These are phyloP conservation scores for Dipodomys stephensi DNA, from an alignment of 2,113 vertebrate species.

Conservation along the genomic window DNA sequence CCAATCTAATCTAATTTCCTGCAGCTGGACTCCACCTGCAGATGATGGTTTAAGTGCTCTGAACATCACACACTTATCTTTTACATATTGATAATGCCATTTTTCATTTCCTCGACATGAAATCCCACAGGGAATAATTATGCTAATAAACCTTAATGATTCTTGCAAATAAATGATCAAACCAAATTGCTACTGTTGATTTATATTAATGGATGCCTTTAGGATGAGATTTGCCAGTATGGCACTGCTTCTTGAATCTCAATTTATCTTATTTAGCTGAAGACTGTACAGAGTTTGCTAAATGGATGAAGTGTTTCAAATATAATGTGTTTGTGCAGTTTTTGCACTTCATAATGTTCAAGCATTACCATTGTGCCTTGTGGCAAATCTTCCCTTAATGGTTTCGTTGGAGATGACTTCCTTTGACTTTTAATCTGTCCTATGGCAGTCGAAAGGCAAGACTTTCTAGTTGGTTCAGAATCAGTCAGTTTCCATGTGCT, in stretches of 20 bases:
- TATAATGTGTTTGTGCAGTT: slow-evolving; percentile 85
- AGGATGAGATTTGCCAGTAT: slow-evolving; percentile 89
- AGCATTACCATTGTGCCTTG: slow-evolving; percentile 80
- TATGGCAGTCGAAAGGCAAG: slow-evolving; percentile 56
- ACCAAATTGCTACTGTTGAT: slow-evolving; percentile 91
- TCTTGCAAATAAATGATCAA: slow-evolving; percentile 92
- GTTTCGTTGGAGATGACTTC: slow-evolving; percentile 75
- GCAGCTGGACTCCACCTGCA: slow-evolving; percentile 90
- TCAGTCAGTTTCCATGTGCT: slow-evolving; percentile 48
- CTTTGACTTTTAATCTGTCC: slow-evolving; percentile 49
- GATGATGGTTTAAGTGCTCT: slow-evolving; percentile 84
- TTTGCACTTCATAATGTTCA: slow-evolving; percentile 81
- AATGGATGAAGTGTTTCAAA: slow-evolving; percentile 87
- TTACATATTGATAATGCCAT: slow-evolving; percentile 92
- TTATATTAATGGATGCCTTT: slow-evolving; percentile 92
- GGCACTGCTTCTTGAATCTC: slow-evolving; percentile 85
- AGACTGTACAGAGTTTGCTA: slow-evolving; percentile 87
- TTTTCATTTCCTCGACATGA: slow-evolving; percentile 90
- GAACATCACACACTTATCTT: slow-evolving; percentile 87
- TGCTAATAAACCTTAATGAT: slow-evolving; percentile 93
- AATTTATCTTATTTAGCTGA: slow-evolving; percentile 89
- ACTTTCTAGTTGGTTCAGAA: slow-evolving; percentile 57
- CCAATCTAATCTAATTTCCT: slow-evolving; percentile 84
- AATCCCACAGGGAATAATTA: slow-evolving; percentile 92
- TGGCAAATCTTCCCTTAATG: slow-evolving; percentile 84